These are phyloP conservation scores for Actinia equina DNA, from an alignment of 64 coral and sea anemone genomes.

Conservation along the genomic window DNA sequence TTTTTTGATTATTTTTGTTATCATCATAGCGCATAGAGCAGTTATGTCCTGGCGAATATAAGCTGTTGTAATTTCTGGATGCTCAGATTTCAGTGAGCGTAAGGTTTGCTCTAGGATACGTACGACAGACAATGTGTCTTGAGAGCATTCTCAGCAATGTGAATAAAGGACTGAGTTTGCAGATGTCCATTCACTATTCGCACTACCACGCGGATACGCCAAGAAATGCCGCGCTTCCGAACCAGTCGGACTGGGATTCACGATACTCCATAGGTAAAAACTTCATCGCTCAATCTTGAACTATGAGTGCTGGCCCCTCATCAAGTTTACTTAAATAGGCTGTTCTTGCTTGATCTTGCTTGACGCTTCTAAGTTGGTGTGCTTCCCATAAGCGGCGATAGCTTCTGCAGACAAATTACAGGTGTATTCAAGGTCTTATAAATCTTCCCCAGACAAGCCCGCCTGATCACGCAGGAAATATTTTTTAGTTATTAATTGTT, in stretches of 20 bases:
- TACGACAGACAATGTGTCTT: conserved; percentile 32
- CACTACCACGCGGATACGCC: conserved; percentile 12
- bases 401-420: background rate
- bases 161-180: conserved; percentile 17
- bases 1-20: too few relatives aligned
- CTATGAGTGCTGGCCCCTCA: background rate
- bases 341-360: conserved; percentile 23
- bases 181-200: background rate
- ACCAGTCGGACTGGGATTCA: background rate
- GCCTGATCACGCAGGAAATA: background rate
- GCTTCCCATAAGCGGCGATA: conserved; percentile 16
- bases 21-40: background rate
- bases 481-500: conserved; percentile 28
- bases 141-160: conserved; percentile 2
- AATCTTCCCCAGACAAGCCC: background rate
- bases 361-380: conserved; percentile 35
- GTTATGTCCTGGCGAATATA: background rate
- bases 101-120: conserved; percentile 17
- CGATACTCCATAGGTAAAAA: background rate
- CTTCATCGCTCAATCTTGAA: conserved; percentile 35
- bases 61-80: background rate
- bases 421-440: background rate
- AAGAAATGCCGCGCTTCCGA: background rate
- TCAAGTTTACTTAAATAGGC: background rate
- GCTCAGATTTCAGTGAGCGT: background rate